Conservation (phyloP, 2,113 vertebrate species). For the Nycticorax nycticorax region DNA sequence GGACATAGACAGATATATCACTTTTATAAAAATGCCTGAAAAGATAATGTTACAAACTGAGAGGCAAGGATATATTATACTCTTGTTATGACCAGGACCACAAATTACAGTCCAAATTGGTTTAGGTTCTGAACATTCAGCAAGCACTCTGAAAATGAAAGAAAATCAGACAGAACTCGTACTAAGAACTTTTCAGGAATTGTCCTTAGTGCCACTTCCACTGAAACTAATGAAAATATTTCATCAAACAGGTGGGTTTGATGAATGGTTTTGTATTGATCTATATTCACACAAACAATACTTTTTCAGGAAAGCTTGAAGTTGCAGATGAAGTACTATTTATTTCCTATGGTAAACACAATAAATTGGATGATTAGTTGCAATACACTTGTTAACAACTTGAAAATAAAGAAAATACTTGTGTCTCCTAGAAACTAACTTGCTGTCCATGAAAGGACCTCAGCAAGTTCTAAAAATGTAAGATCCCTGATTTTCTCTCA, state of each 20-base stretch:
- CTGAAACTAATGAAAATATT: neutral
- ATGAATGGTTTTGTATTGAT: neutral
- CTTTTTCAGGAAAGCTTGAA: neutral
- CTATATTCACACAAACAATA: neutral
- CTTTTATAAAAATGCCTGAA: neutral
- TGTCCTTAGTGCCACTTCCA: neutral
- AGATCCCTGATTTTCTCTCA: neutral
- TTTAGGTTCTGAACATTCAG: neutral
- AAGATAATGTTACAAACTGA: neutral
- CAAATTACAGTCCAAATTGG: neutral
- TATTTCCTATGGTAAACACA: neutral
- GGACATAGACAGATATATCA: neutral
- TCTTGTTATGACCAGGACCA: neutral
- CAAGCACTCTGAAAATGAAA: neutral
- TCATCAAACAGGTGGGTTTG: neutral
- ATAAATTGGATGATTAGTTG: neutral
- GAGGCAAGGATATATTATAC: neutral
- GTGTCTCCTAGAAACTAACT: neutral
- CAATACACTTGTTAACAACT: neutral
- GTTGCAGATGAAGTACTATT: neutral
- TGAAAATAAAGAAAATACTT: neutral
- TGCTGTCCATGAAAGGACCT: neutral
- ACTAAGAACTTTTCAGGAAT: neutral
- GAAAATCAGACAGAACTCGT: neutral
- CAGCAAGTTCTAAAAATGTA: neutral